Conservation (phyloP, 30 jellyfish, hydroid and myxozoan genomes). For the Phacellophora camtschatica region DNA sequence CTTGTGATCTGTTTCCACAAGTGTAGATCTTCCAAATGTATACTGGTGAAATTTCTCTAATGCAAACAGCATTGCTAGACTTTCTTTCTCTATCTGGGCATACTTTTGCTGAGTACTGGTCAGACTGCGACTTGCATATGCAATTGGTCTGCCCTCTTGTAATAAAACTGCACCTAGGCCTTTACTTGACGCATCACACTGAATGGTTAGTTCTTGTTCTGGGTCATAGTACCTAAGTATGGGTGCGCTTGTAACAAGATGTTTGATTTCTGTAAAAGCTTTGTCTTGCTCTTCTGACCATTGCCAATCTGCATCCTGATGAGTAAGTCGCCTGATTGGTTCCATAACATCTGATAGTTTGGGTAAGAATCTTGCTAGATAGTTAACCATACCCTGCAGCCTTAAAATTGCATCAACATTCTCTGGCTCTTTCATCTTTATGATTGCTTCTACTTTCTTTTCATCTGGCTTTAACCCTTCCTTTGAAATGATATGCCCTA, state of each 20-base stretch:
- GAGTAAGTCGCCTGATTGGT: no score
- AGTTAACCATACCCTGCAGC: neutral
- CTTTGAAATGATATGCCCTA: conserved; percentile 6
- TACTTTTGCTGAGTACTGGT: conserved; percentile 13
- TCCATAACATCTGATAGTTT: no score
- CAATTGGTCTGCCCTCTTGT: conserved; percentile 39
- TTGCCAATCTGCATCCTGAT: no score
- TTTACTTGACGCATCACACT: conserved; percentile 23
- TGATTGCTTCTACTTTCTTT: conserved; percentile 11
- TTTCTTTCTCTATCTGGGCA: conserved; percentile 27
- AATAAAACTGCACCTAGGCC: conserved; percentile 31
- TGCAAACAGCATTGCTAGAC: neutral
- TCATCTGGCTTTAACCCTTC: conserved; percentile 3
- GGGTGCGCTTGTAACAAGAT: no score
- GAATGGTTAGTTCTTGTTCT: conserved; percentile 9
- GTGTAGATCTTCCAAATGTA: neutral
- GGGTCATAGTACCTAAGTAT: no score
- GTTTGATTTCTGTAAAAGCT: no score
- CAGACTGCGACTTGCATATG: conserved; percentile 3
- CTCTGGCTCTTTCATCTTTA: conserved; percentile 12
- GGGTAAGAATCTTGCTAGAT: no score
- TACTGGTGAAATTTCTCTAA: neutral
- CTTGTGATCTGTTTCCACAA: conserved; percentile 15
- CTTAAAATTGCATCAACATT: neutral
- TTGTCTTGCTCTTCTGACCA: no score